Evolutionary conservation across 2,888 invertebrate genomes (phyloP), one percentile per base, ranked within the genome.

Genomic region (Apamea monoglypha): DNA sequence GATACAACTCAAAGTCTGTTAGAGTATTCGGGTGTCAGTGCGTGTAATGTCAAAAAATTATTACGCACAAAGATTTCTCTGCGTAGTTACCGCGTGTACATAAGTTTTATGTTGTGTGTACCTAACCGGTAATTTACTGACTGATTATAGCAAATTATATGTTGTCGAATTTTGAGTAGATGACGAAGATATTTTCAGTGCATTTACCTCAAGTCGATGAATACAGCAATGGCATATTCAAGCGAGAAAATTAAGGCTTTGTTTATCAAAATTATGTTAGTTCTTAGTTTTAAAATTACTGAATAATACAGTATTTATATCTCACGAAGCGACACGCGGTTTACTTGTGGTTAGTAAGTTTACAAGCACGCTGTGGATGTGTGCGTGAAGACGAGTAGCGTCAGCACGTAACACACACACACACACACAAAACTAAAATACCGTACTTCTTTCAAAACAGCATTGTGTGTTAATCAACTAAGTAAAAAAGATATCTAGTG

Each of bases 101-200:
- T 40, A 25, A 25, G 8, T 66, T 7, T 53, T 32, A 29, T 63
- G 6, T 56, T 25, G 7, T 40, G 16, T 53, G 25, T 74, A n/a
- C n/a, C n/a, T n/a, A 68, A 7, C 16, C 6, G 12, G 18, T 47
- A 29, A 81, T 69, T 68, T 56, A 56, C 16, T 29, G 40, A 53
- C 25, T 18, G 25, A 25, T 77, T 68, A n/a, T 14, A 16, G 8
- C 1, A 56, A 80, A 74, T 56, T 63, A 25, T 47, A 69, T 64
- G 36, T 59, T 81, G 40, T 40, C 40, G 5, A 29, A 69, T 69
- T 56, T 25, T 16, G 21, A 59, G 53, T 56, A 63, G 2, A 74
- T 36, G n/a, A 59, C 47, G 36, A 44, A n/a, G 10, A 44, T 82
- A 53, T 67, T 61, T 67, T 81, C 36, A 76, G 56, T 63, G 6